These are phyloP conservation scores for Epizoanthus ramosus DNA, from an alignment of 92 coral and sea anemone species.

Conservation along the genomic window DNA sequence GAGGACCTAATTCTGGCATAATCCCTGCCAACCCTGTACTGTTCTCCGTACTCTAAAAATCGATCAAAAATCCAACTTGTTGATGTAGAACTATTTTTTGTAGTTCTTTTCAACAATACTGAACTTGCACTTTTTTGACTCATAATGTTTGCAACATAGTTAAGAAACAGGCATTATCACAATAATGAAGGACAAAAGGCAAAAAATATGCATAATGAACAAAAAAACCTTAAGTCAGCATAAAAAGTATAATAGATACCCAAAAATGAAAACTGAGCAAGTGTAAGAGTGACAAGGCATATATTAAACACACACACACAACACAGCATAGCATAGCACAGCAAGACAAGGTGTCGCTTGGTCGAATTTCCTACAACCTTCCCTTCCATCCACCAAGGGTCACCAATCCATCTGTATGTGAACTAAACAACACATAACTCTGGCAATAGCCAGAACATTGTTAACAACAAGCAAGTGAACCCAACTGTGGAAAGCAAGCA, in stretches of 20 bases:
- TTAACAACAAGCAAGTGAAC: slow-evolving; percentile 49
- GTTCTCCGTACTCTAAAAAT: no score
- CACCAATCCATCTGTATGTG: slow-evolving; percentile 53
- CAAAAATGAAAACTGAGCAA: neutral
- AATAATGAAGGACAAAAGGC: no score
- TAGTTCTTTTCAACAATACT: no score
- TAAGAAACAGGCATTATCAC: no score
- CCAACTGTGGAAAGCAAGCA: slow-evolving; percentile 35
- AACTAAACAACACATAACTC: slow-evolving; percentile 61
- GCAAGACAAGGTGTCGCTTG: slow-evolving; percentile 3
- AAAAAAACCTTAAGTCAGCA: no score
- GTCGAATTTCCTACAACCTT: slow-evolving; percentile 54
- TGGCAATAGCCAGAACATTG: slow-evolving; percentile 47
- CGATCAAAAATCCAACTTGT: no score
- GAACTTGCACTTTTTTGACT: no score
- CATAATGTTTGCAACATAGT: no score
- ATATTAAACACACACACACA: neutral
- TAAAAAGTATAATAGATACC: neutral
- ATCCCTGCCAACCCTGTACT: neutral
- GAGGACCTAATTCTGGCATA: neutral
- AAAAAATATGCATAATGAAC: no score
- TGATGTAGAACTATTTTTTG: no score
- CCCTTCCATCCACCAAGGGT: slow-evolving; percentile 60
- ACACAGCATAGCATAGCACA: neutral
- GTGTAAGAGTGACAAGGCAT: neutral